These are phyloP conservation scores for Ormyrus rosae DNA, from an alignment of 2,888 invertebrate species.

Conservation along the genomic window DNA sequence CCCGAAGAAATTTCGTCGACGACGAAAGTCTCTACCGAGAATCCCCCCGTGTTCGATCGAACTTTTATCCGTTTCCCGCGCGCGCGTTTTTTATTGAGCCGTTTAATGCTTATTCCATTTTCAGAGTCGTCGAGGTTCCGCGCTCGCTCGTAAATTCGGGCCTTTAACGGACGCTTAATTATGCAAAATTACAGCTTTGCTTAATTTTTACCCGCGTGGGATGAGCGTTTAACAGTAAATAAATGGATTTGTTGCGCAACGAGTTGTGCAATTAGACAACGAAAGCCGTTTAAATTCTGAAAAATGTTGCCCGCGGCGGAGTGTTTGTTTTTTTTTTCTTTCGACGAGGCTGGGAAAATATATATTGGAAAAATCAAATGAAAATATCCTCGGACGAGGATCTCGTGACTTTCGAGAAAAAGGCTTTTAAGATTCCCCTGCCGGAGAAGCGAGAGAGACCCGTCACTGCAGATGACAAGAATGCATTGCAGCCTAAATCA, in stretches of 20 bases:
- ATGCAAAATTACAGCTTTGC: too few relatives aligned
- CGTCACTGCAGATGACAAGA: not conserved
- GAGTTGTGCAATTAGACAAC: too few relatives aligned
- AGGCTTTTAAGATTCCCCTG: slow-evolving; percentile 1
- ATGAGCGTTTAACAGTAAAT: too few relatives aligned
- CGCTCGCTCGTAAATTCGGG: too few relatives aligned
- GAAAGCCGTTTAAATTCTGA: too few relatives aligned
- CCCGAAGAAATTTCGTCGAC: slow-evolving; percentile 16
- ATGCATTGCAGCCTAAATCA: slow-evolving; percentile 13
- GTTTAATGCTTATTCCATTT: not conserved
- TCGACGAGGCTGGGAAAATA: not conserved
- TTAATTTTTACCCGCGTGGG: too few relatives aligned
- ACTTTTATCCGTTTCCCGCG: not conserved
- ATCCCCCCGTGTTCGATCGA: not conserved
- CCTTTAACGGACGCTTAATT: too few relatives aligned
- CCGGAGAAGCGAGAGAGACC: slow-evolving; percentile 8
- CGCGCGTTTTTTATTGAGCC: not conserved
- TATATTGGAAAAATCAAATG: not conserved
- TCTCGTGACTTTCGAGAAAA: slow-evolving; percentile 15
- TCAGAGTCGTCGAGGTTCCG: too few relatives aligned
- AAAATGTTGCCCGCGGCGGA: too few relatives aligned
- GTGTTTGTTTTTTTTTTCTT: too few relatives aligned
- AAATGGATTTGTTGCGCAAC: too few relatives aligned
- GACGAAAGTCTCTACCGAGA: slow-evolving; percentile 7
- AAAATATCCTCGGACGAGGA: not conserved